phyloP scores from a whole-genome alignment of 2,797 vertebrate species.

The Capromys pilorides region DNA sequence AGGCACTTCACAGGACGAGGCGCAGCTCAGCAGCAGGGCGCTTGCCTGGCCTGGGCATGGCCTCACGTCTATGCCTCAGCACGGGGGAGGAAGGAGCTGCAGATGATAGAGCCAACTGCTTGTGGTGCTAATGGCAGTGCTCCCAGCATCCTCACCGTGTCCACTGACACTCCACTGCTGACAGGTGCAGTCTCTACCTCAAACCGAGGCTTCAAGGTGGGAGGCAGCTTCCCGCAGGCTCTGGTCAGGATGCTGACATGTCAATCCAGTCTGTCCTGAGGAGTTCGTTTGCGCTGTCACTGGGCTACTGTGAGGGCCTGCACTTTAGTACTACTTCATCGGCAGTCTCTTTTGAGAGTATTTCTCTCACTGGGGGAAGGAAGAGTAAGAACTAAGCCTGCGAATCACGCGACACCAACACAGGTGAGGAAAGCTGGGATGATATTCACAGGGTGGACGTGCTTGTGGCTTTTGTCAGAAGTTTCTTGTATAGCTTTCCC shows the following conservation, averaged over 20 bases:
- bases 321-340: neutral
- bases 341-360: neutral
- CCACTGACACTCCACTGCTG: neutral
- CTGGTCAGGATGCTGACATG: neutral
- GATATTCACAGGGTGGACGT: neutral
- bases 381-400: neutral
- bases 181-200: neutral
- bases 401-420: neutral
- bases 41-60: neutral
- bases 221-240: neutral
- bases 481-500: neutral
- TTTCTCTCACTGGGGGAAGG: neutral
- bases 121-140: neutral
- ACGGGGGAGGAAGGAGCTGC: neutral
- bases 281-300: neutral
- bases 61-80: neutral
- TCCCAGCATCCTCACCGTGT: neutral
- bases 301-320: neutral
- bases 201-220: neutral
- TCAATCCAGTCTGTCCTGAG: neutral
- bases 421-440: neutral
- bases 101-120: neutral
- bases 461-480: neutral
- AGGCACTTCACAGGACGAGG: conserved; percentile 5
- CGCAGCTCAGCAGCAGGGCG: neutral